phyloP scores from a whole-genome alignment of 2,888 invertebrate genomes.

The Drosophila emarginata region DNA sequence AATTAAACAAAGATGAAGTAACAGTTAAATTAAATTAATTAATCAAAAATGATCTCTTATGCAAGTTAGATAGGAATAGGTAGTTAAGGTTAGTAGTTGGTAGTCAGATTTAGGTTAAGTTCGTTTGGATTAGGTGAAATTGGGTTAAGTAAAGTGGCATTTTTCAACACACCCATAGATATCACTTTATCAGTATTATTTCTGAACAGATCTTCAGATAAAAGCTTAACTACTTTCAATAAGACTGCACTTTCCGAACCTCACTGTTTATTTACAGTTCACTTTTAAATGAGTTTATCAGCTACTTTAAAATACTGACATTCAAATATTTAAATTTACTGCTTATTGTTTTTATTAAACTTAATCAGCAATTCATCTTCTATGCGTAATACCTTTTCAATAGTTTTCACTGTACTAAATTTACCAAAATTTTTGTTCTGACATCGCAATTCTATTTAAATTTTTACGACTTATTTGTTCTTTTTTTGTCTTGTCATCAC shows the following conservation, averaged over 20 bases:
- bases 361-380: not conserved
- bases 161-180: too few species aligned
- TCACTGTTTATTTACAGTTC: not conserved
- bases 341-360: not conserved
- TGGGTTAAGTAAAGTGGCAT: not conserved
- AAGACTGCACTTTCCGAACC: too few species aligned
- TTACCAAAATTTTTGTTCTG: conserved; percentile 22
- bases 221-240: too few species aligned
- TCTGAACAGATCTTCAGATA: too few species aligned
- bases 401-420: conserved; percentile 28
- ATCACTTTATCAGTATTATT: too few species aligned
- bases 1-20: too few species aligned
- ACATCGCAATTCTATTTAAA: conserved; percentile 38
- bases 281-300: not conserved
- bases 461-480: conserved; percentile 41
- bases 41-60: too few species aligned
- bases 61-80: too few species aligned
- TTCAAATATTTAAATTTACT: not conserved
- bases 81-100: too few species aligned
- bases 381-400: not conserved
- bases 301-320: too few species aligned
- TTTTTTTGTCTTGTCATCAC: conserved; percentile 11
- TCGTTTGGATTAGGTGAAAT: not conserved
- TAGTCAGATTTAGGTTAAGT: not conserved
- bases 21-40: too few species aligned